phyloP scores from a whole-genome alignment of 2,888 invertebrate species.

The Temnothorax ravouxi region DNA sequence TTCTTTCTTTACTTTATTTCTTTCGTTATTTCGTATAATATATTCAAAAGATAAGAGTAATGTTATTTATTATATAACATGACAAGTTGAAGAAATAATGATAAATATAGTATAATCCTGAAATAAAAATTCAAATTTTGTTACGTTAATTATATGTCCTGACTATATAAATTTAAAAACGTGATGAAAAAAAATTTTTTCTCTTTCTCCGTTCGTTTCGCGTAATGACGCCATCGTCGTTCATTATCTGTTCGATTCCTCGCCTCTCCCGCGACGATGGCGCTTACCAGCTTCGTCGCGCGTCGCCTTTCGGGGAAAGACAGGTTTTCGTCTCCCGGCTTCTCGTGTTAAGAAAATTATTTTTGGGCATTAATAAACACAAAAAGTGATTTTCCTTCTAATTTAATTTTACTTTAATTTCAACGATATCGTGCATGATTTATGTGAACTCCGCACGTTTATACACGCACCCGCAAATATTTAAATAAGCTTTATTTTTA shows the following conservation, averaged over 20 bases:
- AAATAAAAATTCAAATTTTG: neutral
- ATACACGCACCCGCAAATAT: too few species aligned
- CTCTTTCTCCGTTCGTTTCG: constrained; percentile 26
- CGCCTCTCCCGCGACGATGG: constrained; percentile 23
- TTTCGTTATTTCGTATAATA: neutral
- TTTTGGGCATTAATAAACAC: neutral
- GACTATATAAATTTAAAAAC: neutral
- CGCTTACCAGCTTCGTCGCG: constrained; percentile 10
- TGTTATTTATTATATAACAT: neutral
- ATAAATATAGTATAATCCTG: neutral
- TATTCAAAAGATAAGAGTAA: neutral
- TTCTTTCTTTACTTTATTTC: too few species aligned
- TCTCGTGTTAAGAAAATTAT: neutral
- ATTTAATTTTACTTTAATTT: neutral
- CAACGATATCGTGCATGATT: neutral
- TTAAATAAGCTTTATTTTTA: neutral
- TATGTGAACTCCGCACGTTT: too few species aligned
- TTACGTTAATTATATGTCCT: neutral
- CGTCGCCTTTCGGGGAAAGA: neutral
- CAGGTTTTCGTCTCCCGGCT: neutral
- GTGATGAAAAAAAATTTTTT: too few species aligned
- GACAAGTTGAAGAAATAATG: constrained; percentile 9
- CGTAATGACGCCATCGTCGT: constrained; percentile 28
- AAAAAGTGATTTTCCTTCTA: neutral
- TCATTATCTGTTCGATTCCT: constrained; percentile 43